A percentile compares a stretch with the other conserved stretches of the same genome.
phyloP scores from a whole-genome alignment of 30 jellyfish, hydroid and myxozoan species.

The Haliclystus octoradiatus region DNA sequence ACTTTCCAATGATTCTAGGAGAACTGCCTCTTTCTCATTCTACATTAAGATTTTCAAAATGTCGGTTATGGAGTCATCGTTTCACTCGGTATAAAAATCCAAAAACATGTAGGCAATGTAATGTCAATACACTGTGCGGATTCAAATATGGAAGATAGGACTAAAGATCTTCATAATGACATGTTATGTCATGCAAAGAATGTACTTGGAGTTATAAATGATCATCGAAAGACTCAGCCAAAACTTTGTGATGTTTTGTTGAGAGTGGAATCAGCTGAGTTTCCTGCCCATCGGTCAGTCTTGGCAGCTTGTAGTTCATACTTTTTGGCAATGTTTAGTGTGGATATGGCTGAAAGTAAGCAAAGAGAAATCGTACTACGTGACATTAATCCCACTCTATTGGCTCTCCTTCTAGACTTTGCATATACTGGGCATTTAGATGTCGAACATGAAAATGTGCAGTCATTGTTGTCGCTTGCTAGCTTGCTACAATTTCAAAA shows the following conservation, averaged over 20 bases:
- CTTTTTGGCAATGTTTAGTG: constrained; percentile 87
- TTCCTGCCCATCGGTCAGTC: constrained; percentile 92
- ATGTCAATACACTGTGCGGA: no score
- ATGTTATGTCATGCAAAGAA: constrained; percentile 43
- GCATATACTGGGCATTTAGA: constrained; percentile 74
- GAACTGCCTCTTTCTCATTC: no score
- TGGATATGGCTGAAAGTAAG: constrained; percentile 77
- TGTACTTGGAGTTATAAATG: constrained; percentile 53
- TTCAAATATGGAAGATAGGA: no score
- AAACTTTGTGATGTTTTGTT: constrained; percentile 91
- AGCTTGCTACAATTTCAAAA: constrained; percentile 67
- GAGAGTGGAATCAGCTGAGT: constrained; percentile 29
- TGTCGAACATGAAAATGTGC: constrained; percentile 70
- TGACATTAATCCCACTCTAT: constrained; percentile 50
- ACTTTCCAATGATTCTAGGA: no score
- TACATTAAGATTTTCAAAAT: no score
- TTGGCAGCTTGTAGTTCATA: constrained; percentile 97
- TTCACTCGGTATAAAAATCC: no score
- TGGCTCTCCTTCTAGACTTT: constrained; percentile 61
- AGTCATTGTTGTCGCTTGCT: constrained; percentile 47
- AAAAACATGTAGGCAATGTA: no score
- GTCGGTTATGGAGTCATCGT: no score
- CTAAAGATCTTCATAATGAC: no score
- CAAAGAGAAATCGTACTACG: constrained; percentile 55
- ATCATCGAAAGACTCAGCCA: constrained; percentile 55